Evolutionary conservation across 2,888 invertebrate genomes (phyloP), one percentile per base, ranked within the genome.

Genomic region (Oxytorus armatus): DNA sequence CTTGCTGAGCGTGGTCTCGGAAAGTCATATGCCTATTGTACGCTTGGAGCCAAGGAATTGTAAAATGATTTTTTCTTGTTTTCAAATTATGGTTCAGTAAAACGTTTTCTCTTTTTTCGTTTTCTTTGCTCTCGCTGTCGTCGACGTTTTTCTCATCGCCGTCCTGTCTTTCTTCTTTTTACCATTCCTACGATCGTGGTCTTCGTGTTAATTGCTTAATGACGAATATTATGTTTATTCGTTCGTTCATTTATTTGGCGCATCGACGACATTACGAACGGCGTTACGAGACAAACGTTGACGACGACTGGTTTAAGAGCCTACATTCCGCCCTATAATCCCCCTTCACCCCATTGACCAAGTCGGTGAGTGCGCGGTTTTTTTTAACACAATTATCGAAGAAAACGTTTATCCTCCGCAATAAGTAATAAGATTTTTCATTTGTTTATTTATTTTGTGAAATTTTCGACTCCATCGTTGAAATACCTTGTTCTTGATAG

Each of bases 41-140:
- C 85, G 86, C 83, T 86, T 85, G 83, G 82, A 85, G 84, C 82
- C 85, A 83, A 77, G 78, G 70, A 82, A 84, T 85, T 84, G 82
- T 82, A 80, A 82, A 83, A 83, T 82, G 74, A 25, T 63, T 77
- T 68, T 70, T 57, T 73, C 29, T 61, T 65, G 47, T 18, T 76
- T 72, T 53, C 25, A 42, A 36, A 73, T 69, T 63, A 77, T 77
- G 75, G 47, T 75, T 79, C 82, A 63, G 49, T 78, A 66, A 79
- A 84, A 84, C 78, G 79, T 33, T 49, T 42, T 63, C 69, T 42
- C n/a, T 55, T 39, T 36, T 59, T 44, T 53, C 21, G 63, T 44
- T 21, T 55, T 68, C 55, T 25, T 57, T 42, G 42, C 61, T 42
- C 25, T 79, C 47, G n/a, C 53, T 39, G 36, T 53, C 53, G 29